Conservation (phyloP, 2,888 invertebrate species). For the Meandrusa payeni region DNA sequence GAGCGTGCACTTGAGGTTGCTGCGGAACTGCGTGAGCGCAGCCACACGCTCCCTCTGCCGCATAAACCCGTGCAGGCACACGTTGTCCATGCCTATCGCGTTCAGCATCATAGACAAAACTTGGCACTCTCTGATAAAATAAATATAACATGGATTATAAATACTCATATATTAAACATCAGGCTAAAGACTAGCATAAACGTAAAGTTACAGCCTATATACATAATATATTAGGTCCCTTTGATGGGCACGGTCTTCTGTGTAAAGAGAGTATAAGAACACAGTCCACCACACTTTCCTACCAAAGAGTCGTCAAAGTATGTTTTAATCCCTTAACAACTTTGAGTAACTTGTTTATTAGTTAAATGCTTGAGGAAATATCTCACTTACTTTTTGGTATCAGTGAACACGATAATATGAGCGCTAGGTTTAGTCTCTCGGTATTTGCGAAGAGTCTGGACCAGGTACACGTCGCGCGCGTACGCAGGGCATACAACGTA, state of each 20-base stretch:
- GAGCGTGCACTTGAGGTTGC: conserved; percentile 91
- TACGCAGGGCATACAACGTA: conserved; percentile 95
- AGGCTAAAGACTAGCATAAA: no score
- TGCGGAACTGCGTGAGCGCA: conserved; percentile 93
- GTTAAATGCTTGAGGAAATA: no score
- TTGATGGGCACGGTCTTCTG: no score
- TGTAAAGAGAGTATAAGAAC: no score
- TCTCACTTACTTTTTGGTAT: conserved; percentile 92
- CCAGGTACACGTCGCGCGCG: conserved; percentile 95
- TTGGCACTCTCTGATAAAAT: conserved; percentile 89
- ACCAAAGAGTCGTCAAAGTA: no score
- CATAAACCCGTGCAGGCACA: conserved; percentile 96
- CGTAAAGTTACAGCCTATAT: no score
- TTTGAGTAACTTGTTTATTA: no score
- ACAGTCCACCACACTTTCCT: no score
- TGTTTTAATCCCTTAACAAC: no score
- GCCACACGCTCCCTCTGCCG: conserved; percentile 92
- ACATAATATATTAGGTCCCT: no score
- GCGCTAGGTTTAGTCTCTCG: conserved; percentile 86
- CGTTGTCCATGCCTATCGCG: conserved; percentile 93
- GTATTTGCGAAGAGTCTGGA: conserved; percentile 90
- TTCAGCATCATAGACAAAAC: conserved; percentile 93
- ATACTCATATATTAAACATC: no score
- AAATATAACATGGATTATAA: no score
- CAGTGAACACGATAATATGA: conserved; percentile 96